phyloP scores from a whole-genome alignment of 2,113 vertebrate genomes.

The Stercorarius parasiticus region DNA sequence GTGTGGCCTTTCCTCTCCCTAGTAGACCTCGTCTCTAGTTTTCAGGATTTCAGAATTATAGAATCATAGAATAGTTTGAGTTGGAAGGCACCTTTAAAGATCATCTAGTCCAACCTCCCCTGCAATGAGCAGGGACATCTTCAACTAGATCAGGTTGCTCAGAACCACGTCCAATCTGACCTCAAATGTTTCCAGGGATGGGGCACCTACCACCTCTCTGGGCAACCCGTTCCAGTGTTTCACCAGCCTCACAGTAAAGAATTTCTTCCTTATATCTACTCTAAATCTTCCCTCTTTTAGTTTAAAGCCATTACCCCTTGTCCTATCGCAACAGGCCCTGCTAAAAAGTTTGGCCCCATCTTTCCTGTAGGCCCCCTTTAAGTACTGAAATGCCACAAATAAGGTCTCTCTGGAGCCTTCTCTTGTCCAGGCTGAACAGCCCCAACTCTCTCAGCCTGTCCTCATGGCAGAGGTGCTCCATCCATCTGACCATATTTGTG shows the following conservation, averaged over 20 bases:
- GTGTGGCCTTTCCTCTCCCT: background rate
- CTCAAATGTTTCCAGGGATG: background rate
- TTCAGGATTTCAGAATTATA: background rate
- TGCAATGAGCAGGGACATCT: background rate
- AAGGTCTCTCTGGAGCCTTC: background rate
- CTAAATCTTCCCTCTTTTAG: background rate
- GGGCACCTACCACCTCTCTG: background rate
- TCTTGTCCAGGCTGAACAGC: background rate
- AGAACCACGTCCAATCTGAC: background rate
- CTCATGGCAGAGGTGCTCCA: background rate
- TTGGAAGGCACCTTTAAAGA: background rate
- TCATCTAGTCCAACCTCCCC: background rate
- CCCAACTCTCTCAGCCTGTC: background rate
- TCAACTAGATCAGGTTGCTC: background rate
- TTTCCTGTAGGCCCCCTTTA: background rate
- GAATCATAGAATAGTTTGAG: background rate
- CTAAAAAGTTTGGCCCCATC: background rate
- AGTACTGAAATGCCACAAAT: background rate
- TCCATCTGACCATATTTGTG: background rate
- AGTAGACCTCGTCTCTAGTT: background rate
- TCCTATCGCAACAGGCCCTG: background rate
- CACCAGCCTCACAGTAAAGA: background rate
- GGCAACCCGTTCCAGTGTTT: background rate
- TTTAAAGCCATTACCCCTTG: background rate
- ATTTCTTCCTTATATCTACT: background rate